Percentiles rank a stretch among this genome's conserved stretches.
These are phyloP conservation scores for Mechanitis mazaeus DNA, from an alignment of 2,888 invertebrate species.

Conservation along the genomic window DNA sequence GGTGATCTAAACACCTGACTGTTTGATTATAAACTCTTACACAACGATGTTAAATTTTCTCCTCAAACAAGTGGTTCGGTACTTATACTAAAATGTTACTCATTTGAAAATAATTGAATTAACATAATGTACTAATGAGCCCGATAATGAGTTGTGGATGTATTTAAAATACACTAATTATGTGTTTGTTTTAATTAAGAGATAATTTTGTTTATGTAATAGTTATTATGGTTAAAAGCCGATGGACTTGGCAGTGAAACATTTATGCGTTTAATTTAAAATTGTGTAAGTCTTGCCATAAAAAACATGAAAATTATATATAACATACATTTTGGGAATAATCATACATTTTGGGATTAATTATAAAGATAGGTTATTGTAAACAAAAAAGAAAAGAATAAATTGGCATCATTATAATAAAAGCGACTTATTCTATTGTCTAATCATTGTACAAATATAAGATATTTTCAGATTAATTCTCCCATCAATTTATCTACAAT, in stretches of 20 bases:
- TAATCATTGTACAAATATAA: too few species aligned
- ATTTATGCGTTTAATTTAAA: too few species aligned
- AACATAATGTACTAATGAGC: conserved; percentile 28
- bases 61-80: conserved; percentile 23
- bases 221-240: background rate
- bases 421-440: too few species aligned
- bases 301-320: too few species aligned
- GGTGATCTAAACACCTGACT: too few species aligned
- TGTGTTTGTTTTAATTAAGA: conserved; percentile 25
- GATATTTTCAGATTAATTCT: background rate
- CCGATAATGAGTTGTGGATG: conserved; percentile 25
- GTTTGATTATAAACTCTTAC: too few species aligned
- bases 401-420: too few species aligned
- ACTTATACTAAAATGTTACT: conserved; percentile 23
- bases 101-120: conserved; percentile 31
- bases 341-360: too few species aligned
- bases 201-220: conserved; percentile 7
- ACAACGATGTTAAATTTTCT: background rate
- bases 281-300: too few species aligned
- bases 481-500: background rate
- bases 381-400: too few species aligned
- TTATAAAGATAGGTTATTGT: too few species aligned
- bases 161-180: conserved; percentile 27
- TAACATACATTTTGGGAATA: too few species aligned
- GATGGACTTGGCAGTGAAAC: background rate